Conservation (phyloP, 2,797 vertebrate species). For the Columba guinea region DNA sequence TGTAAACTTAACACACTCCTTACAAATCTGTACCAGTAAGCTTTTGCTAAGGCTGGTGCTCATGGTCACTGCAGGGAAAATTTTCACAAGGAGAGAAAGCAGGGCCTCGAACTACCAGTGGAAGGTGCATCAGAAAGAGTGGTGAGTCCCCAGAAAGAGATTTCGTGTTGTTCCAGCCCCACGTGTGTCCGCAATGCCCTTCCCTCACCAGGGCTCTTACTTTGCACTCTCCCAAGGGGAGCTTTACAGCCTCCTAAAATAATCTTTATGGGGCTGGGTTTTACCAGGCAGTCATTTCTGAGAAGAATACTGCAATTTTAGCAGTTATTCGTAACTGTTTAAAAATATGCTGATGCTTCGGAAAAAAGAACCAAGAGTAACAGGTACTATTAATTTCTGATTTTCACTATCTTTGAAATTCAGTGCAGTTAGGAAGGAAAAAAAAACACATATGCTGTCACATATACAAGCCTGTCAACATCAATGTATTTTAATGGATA, state of each 20-base stretch:
- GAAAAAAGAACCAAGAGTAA: not conserved
- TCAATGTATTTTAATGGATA: not conserved
- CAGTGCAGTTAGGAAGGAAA: not conserved
- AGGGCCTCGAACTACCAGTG: accelerated
- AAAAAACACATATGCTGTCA: not conserved
- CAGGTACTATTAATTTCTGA: not conserved
- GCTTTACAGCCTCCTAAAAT: not conserved
- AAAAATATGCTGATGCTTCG: not conserved
- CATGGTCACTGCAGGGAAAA: accelerated
- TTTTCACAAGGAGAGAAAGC: not conserved
- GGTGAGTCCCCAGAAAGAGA: not conserved
- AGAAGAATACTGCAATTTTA: not conserved
- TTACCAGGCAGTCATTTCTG: not conserved
- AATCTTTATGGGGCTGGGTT: not conserved
- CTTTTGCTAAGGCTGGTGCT: not conserved
- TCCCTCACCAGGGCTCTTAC: not conserved
- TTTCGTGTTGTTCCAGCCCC: not conserved
- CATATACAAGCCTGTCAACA: not conserved
- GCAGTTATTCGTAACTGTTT: not conserved
- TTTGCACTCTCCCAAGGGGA: not conserved
- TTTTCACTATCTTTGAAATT: not conserved
- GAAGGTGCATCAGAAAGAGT: not conserved
- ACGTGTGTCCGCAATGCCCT: not conserved
- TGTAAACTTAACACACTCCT: not conserved
- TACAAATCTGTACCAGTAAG: not conserved